Base-by-base conservation (phyloP, 2,888 invertebrate genomes). In the Dolomedes plantarius region DNA sequence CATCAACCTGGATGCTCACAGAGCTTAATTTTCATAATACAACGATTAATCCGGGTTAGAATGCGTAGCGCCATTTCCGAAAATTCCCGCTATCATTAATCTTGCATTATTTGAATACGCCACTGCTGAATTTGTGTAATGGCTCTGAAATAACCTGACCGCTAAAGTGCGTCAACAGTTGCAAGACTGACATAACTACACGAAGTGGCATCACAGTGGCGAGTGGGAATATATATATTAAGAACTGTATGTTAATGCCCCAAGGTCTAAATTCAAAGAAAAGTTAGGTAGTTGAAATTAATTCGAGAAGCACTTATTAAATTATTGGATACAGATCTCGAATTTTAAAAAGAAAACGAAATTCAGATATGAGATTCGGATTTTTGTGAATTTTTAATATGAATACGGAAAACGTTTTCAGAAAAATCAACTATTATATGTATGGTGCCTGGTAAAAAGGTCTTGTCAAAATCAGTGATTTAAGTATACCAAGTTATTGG, bases 1-100 rank as follows among this genome's bases (percentile, higher is more conserved):
- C 76, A 76, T 76, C 82, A 82, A 41, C 41, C 69, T 23, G 36
- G 31, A 27, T 72, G 74, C 72, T 41, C 50, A 68, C 75, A 27
- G 56, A 67, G 39, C 81, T 81, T 81, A 76, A 83, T 83, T 83
- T 83, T 83, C 77, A 76, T 83, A 83, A 72, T 72, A 83, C 62
- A 68, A 27, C 83, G 77, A 83, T 83, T 73, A 83, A 83, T 83
- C 67, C 77, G n/a, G 36, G 72, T 23, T 65, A 72, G 75, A 82
- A 68, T 71, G 36, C 71, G 65, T 73, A 56, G 80, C 50, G 39
- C 72, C 74, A 56, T 73, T 80, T 74, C 67, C 46, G 50, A 19
- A 56, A 80, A 80, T 67, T 69, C 68, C 41, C 16, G 39, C 62
- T 31, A 19, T 68, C 83, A 83, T 83, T 77, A 67, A 76, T 83